Evolutionary conservation across 2,888 invertebrate species (phyloP).

Genomic region (Hypomecis punctinalis): DNA sequence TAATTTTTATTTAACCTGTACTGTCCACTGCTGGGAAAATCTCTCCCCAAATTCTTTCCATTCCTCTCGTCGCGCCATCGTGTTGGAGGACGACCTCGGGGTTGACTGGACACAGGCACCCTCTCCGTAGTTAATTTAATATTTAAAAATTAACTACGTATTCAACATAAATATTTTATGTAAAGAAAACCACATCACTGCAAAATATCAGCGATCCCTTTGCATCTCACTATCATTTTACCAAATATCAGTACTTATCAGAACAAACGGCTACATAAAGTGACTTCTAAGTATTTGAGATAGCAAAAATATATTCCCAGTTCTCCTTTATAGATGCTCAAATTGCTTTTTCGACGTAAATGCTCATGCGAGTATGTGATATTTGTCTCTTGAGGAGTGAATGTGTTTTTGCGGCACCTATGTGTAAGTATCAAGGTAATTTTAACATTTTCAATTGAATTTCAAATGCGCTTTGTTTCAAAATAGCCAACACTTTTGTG

Average conservation of each 20-base stretch:
- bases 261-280: conserved; percentile 17
- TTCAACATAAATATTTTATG: too few relatives aligned
- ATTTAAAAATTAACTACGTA: too few relatives aligned
- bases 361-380: conserved; percentile 19
- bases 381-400: conserved; percentile 10
- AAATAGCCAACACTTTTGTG: too few relatives aligned
- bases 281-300: conserved; percentile 33
- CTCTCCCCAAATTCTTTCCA: background rate
- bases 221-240: background rate
- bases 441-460: background rate
- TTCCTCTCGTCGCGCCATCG: too few relatives aligned
- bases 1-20: too few relatives aligned
- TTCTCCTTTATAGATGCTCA: conserved; percentile 20
- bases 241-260: conserved; percentile 19
- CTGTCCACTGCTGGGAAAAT: too few relatives aligned
- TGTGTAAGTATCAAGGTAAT: background rate
- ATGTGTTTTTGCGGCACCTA: conserved; percentile 7
- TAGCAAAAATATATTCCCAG: conserved; percentile 26
- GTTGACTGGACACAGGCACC: too few relatives aligned
- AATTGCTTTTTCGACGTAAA: conserved; percentile 34
- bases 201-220: background rate
- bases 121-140: too few relatives aligned
- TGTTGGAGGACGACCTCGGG: too few relatives aligned
- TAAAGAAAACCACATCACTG: background rate
- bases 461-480: background rate